Evolutionary conservation across 1,140 invertebrate genomes (phyloP).

Genomic region (Eubasilissa regina): DNA sequence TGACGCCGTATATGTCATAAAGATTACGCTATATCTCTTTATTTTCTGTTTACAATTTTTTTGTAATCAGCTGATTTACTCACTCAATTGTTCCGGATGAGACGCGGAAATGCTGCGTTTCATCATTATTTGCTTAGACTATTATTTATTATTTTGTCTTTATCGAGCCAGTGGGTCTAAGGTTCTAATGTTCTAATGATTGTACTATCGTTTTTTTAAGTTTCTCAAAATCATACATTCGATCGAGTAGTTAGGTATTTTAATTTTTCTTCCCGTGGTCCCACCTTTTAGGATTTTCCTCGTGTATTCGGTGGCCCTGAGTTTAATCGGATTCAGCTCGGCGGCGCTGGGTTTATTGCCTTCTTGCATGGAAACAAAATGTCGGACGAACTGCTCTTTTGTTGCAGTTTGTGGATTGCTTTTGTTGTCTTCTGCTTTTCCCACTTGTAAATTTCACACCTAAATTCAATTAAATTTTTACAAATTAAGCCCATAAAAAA

Average conservation of each 20-base stretch:
- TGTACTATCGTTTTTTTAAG: too few relatives aligned
- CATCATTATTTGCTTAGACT: too few relatives aligned
- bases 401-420: conserved; percentile 21
- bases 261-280: not conserved
- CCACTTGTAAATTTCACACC: too few relatives aligned
- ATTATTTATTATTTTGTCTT: too few relatives aligned
- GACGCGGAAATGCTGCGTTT: conserved; percentile 11
- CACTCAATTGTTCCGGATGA: not conserved
- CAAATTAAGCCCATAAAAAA: too few relatives aligned
- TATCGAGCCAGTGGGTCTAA: too few relatives aligned
- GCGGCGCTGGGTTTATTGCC: conserved; percentile 17
- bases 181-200: too few relatives aligned
- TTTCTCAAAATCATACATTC: too few relatives aligned
- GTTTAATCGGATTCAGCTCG: conserved; percentile 5
- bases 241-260: conserved; percentile 3
- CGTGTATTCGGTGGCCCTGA: conserved; percentile 1
- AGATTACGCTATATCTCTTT: not conserved
- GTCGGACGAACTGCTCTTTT: conserved; percentile 38
- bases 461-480: too few relatives aligned
- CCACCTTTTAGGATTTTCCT: not conserved
- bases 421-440: too few relatives aligned
- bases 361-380: conserved; percentile 41
- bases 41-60: conserved; percentile 22
- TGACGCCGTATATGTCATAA: not conserved
- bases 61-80: conserved; percentile 45